Conservation (phyloP, 1,140 invertebrate species). For the Heliconius eleuchia region DNA sequence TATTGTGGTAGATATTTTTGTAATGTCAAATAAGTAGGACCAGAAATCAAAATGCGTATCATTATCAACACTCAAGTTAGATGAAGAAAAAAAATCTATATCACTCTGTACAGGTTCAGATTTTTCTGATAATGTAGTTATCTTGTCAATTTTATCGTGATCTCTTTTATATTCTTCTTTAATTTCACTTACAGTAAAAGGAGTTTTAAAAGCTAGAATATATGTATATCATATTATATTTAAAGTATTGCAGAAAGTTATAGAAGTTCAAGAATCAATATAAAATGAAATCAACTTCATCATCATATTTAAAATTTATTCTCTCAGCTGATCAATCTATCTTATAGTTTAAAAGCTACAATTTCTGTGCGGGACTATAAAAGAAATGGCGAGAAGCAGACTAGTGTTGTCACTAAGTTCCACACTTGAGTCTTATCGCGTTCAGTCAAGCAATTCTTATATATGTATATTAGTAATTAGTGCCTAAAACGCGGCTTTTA, state of each 20-base stretch:
- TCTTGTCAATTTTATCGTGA: not conserved
- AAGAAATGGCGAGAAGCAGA: too few relatives aligned
- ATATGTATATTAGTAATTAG: too few relatives aligned
- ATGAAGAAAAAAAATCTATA: not conserved
- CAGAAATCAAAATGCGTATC: constrained; percentile 55
- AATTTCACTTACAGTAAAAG: not conserved
- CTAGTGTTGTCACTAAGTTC: too few relatives aligned
- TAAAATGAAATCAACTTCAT: too few relatives aligned
- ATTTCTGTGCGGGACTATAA: too few relatives aligned
- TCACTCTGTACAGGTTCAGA: not conserved
- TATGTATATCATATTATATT: not conserved
- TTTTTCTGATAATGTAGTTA: not conserved
- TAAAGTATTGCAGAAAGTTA: not conserved
- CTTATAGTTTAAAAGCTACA: too few relatives aligned
- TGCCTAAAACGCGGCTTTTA: too few relatives aligned
- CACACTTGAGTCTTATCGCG: too few relatives aligned
- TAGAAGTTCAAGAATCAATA: too few relatives aligned
- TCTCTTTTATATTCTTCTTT: not conserved
- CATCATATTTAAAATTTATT: too few relatives aligned
- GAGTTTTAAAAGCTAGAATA: not conserved
- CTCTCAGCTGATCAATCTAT: too few relatives aligned
- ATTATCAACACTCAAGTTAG: constrained; percentile 1
- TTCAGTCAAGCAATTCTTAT: too few relatives aligned
- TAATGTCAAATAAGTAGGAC: constrained; percentile 53
- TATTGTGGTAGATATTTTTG: constrained; percentile 35